Conservation (phyloP, 2,113 vertebrate species). For the Motacilla alba region DNA sequence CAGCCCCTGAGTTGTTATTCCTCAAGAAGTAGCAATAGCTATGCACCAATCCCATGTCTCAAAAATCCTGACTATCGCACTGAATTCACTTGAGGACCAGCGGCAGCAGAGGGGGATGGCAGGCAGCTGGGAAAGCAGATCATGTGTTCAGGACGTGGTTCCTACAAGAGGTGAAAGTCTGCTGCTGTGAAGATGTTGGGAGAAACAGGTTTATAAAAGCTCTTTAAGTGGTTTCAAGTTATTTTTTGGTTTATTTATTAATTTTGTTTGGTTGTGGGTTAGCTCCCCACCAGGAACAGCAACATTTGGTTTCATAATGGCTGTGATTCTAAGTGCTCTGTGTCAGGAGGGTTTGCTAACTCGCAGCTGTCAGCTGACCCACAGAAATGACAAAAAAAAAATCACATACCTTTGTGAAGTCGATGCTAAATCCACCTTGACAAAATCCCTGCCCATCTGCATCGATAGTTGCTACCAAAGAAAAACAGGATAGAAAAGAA, state of each 20-base stretch:
- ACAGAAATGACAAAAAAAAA: neutral
- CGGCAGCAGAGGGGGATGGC: neutral
- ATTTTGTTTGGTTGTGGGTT: neutral
- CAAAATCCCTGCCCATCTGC: conserved; percentile 98
- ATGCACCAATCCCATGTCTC: neutral
- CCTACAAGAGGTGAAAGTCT: neutral
- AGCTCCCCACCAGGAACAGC: accelerated
- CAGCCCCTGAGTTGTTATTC: neutral
- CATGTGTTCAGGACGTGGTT: neutral
- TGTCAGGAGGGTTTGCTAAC: neutral
- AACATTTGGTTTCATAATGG: neutral
- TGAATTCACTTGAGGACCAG: neutral
- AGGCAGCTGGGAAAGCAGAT: neutral
- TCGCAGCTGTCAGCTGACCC: neutral
- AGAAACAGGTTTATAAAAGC: neutral
- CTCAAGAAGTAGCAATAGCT: neutral
- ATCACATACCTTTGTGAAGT: conserved; percentile 87
- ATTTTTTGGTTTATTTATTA: neutral
- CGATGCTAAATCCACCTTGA: conserved; percentile 96
- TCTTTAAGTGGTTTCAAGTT: neutral
- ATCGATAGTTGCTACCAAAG: conserved; percentile 77
- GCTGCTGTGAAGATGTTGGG: neutral
- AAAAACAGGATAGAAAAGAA: conserved; percentile 12
- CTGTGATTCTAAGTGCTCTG: neutral
- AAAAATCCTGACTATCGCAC: neutral